phyloP scores from a whole-genome alignment of 2,113 vertebrate species.

The Tenebrosternarchus preto region DNA sequence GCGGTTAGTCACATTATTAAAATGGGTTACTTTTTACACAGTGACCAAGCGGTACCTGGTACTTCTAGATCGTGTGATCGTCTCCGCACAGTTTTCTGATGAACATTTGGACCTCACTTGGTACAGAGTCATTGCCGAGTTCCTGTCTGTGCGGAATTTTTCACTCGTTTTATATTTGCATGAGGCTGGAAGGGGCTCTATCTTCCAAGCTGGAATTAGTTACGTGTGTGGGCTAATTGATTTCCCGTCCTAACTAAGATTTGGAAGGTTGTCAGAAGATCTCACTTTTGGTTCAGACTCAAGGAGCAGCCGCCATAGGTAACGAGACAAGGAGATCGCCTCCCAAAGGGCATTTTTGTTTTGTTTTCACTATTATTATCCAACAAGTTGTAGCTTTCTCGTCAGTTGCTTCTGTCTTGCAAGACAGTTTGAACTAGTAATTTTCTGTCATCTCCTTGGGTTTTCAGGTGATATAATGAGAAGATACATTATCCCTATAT shows the following conservation, averaged over 20 bases:
- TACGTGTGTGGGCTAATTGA: not conserved
- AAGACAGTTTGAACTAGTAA: not conserved
- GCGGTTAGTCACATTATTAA: not conserved
- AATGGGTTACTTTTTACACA: not conserved
- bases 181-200: not conserved
- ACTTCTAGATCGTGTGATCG: conserved; percentile 2
- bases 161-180: not conserved
- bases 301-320: conserved; percentile 15
- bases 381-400: not conserved
- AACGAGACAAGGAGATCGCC: not conserved
- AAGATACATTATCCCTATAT: not conserved
- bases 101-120: not conserved
- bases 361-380: not conserved
- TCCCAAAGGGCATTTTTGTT: not conserved
- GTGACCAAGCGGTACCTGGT: not conserved
- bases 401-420: not conserved
- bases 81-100: conserved; percentile 31
- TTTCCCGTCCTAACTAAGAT: not conserved
- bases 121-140: conserved; percentile 1
- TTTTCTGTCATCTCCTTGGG: not conserved
- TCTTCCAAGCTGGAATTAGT: not conserved
- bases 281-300: conserved; percentile 2
- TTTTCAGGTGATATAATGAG: not conserved
- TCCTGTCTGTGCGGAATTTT: not conserved
- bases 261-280: not conserved